Evolutionary conservation across 2,888 invertebrate genomes (phyloP).

Genomic region (Sesamia inferens): DNA sequence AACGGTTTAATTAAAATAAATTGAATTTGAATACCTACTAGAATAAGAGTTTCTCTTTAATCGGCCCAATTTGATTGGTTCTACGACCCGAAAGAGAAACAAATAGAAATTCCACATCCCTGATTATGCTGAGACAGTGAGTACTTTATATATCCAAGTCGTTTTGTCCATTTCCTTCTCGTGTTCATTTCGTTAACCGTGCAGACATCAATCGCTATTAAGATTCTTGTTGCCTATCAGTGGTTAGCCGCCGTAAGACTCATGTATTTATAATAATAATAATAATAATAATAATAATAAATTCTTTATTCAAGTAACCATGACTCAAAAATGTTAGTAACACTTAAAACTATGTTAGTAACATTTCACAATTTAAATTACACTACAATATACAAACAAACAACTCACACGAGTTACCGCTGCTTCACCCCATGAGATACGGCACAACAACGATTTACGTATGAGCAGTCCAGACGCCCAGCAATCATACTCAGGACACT

Average conservation of each 20-base stretch:
- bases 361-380: no score
- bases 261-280: no score
- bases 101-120: conserved; percentile 22
- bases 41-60: not conserved
- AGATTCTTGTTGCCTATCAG: conserved; percentile 24
- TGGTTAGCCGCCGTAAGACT: not conserved
- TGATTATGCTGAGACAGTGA: conserved; percentile 33
- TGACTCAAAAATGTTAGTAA: no score
- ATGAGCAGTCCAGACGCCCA: no score
- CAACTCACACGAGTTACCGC: no score
- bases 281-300: no score
- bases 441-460: no score
- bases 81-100: not conserved
- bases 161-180: conserved; percentile 27
- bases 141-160: conserved; percentile 16
- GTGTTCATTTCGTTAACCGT: conserved; percentile 44
- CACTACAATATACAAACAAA: no score
- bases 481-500: no score
- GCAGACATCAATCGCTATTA: conserved; percentile 35
- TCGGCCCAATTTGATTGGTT: not conserved
- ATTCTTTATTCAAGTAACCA: no score
- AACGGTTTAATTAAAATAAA: not conserved
- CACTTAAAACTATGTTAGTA: no score
- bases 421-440: no score
- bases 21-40: not conserved